Evolutionary conservation across 1,140 invertebrate genomes (phyloP).

Genomic region (Dufourea novaeangliae): DNA sequence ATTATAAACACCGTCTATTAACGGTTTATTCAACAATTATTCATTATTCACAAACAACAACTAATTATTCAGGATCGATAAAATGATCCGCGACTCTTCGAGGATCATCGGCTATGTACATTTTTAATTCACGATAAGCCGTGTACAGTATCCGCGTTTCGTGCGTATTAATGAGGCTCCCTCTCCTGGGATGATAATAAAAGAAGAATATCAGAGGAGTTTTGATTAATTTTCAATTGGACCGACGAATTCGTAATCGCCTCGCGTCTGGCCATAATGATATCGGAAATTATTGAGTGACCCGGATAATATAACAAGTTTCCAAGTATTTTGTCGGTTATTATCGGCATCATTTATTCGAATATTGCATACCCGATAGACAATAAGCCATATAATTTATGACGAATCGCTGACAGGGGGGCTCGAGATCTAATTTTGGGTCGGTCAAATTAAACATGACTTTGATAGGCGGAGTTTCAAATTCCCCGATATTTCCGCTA

Average conservation of each 20-base stretch:
- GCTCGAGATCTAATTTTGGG: conserved; percentile 14
- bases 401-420: neutral
- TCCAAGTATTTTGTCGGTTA: neutral
- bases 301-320: conserved; percentile 7
- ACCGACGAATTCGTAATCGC: neutral
- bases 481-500: neutral
- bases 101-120: neutral
- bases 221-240: conserved; percentile 10
- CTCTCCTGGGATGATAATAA: neutral
- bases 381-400: conserved; percentile 32
- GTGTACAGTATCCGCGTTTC: neutral
- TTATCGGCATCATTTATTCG: conserved; percentile 2
- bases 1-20: too few species aligned
- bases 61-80: too few species aligned
- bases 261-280: neutral
- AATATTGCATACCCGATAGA: conserved; percentile 1
- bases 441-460: neutral
- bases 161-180: neutral
- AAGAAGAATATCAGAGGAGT: neutral
- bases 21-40: too few species aligned
- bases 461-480: too few species aligned
- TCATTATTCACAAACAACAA: too few species aligned
- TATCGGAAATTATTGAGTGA: neutral
- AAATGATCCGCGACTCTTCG: too few species aligned
- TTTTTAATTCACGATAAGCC: conserved; percentile 2